Base-by-base conservation (phyloP, 2,797 vertebrate species). In the Tadarida brasiliensis region DNA sequence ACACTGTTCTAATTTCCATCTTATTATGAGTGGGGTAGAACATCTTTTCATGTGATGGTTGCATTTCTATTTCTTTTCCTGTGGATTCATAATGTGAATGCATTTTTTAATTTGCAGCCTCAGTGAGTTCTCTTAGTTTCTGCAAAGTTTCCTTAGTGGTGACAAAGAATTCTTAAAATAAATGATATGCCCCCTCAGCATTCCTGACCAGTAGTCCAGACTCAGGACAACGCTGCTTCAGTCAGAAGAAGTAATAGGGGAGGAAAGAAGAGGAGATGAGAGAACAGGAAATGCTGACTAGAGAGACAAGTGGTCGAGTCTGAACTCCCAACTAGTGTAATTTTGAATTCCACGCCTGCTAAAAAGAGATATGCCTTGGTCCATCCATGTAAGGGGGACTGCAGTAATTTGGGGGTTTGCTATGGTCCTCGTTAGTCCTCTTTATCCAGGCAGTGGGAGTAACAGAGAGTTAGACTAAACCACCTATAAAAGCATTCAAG, bases 61-160 rank as follows among this genome's bases (percentile, higher is more conserved):
- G 20, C 61, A 89, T 88, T 96, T 92, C 19, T 80, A 8, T 92
- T 94, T 68, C 44, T 80, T 33, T 91, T 54, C 54, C 68, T 87
- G 22, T 87, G 22, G 56, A 83, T 83, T 83, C 11, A 35, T 73
- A 82, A 56, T 0, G 2, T n/a, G 6, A 82, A 82, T 49, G 76
- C 9, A 86, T 91, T 81, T 91, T 74, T 83, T 33, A 86, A 68
- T 85, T 88, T 89, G 61, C 11, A 74, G 5, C 7, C 47, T 77
- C 73, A 74, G 2, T 74, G 61, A 86, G 16, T 83, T 4, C 15
- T 80, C 15, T 86, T 65, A 30, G 35, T 57, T 93, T 93, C 68
- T 89, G 67, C 33, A 77, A 93, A n/a, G 16, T 63, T 85, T 67
- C 12, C 12, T 87, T 73, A 78, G 20, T 51, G 57, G 39, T 39